Conservation (phyloP, 2,888 invertebrate genomes). For the Cylloceria caligata region DNA sequence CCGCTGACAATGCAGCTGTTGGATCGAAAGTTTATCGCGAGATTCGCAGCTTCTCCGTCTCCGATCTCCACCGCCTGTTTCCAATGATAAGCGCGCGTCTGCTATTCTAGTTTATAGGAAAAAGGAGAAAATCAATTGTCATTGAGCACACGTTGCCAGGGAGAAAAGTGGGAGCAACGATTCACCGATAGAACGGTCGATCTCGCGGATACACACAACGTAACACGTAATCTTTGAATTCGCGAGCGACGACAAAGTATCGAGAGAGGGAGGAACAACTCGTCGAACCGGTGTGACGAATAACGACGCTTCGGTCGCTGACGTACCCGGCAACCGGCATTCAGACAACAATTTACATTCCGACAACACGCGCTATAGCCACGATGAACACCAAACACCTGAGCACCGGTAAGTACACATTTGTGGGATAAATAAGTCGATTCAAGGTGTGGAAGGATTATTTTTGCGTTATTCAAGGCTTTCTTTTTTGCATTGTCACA, state of each 20-base stretch:
- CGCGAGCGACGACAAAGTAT: not conserved
- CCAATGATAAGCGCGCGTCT: not conserved
- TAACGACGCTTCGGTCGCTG: constrained; percentile 56
- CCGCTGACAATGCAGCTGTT: not conserved
- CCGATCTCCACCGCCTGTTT: too few species aligned
- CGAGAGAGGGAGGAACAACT: constrained; percentile 11
- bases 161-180: constrained; percentile 11
- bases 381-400: constrained; percentile 77
- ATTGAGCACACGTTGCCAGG: not conserved
- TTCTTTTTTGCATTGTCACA: constrained; percentile 37
- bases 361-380: constrained; percentile 4
- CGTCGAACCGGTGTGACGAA: constrained; percentile 46
- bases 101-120: not conserved
- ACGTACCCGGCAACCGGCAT: constrained; percentile 55
- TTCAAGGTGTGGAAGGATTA: not conserved
- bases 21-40: not conserved
- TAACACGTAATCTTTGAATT: not conserved
- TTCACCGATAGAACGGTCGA: constrained; percentile 4
- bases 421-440: not conserved
- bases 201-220: not conserved
- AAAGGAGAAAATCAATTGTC: not conserved
- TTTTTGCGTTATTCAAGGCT: not conserved
- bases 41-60: too few species aligned
- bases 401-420: constrained; percentile 72
- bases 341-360: constrained; percentile 1